Base-by-base conservation (phyloP, 1,140 invertebrate genomes). In the Caerostris extrusa region DNA sequence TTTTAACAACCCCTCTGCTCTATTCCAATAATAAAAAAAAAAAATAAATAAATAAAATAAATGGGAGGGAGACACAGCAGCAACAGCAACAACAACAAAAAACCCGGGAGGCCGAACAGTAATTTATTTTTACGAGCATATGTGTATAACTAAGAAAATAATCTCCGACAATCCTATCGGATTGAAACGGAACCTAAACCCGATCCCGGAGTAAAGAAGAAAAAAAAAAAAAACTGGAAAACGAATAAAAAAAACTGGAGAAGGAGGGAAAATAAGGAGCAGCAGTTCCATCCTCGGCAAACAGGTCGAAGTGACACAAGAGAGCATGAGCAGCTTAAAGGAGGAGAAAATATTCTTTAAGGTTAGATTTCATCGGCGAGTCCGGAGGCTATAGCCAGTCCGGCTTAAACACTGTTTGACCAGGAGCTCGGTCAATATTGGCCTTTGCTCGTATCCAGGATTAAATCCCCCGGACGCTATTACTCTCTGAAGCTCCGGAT, bases 401-500 rank as follows among this genome's bases (percentile, higher is more conserved):
- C 19, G 19, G 91, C 82, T 93, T 93, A 93, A 93, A 93, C 91
- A 87, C 83, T 93, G 83, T 93, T 93, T 93, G 91, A 86, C 91
- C 91, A 93, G 91, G 58, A 83, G 91, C 91, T 87, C n/a, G 82
- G 91, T 93, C 91, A 93, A 93, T 93, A 93, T 93, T 93, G 91
- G 82, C 91, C 82, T 91, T 83, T 91, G 90, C 90, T 91, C 90
- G 83, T 86, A 61, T 71, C 55, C 61, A n/a, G 91, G 91, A 93
- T 93, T 93, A 93, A 93, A 93, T 93, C 91, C 60, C 90, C 81
- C 82, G 83, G 91, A 82, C 61, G 83, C 91, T 87, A 93, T 93
- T 93, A 86, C 91, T 93, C 83, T 77, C 19, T 17, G 61, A 57
- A 57, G 34, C n/a, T 14, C 81, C 50, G 83, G 91, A 93, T 93